phyloP scores from a whole-genome alignment of 2,797 vertebrate species.

The Uromys caudimaculatus region DNA sequence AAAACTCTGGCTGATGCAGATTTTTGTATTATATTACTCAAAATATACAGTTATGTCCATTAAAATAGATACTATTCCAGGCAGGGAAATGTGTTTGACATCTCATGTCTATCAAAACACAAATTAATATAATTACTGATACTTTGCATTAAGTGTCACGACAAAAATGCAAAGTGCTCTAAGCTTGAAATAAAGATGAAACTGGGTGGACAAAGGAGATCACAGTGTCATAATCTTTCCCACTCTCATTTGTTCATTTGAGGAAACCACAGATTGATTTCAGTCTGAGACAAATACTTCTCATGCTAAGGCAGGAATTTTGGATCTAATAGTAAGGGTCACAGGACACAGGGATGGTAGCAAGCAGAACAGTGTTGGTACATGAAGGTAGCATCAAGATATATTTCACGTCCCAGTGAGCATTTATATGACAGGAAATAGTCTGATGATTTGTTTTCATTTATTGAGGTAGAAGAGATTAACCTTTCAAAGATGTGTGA shows the following conservation, averaged over 20 bases:
- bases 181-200: slow-evolving; percentile 34
- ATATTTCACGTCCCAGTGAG: slow-evolving; percentile 48
- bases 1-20: not conserved
- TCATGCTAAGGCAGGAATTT: not conserved
- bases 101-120: not conserved
- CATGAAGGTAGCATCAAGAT: not conserved
- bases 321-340: not conserved
- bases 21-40: slow-evolving; percentile 32
- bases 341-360: not conserved
- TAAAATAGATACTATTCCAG: slow-evolving; percentile 6
- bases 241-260: not conserved
- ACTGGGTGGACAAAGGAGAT: not conserved
- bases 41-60: not conserved
- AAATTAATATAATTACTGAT: slow-evolving; percentile 24
- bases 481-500: slow-evolving; percentile 61
- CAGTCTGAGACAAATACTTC: not conserved
- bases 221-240: not conserved
- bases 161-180: not conserved
- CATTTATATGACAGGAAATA: slow-evolving; percentile 9
- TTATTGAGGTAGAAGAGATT: slow-evolving; percentile 19
- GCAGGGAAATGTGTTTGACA: not conserved
- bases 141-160: slow-evolving; percentile 2
- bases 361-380: not conserved
- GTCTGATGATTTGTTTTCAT: slow-evolving; percentile 57
- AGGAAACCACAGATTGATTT: slow-evolving; percentile 1